These are phyloP conservation scores for Temnopleurus reevesii DNA, from an alignment of 53 echinoderm and acorn worm genomes.

Conservation along the genomic window DNA sequence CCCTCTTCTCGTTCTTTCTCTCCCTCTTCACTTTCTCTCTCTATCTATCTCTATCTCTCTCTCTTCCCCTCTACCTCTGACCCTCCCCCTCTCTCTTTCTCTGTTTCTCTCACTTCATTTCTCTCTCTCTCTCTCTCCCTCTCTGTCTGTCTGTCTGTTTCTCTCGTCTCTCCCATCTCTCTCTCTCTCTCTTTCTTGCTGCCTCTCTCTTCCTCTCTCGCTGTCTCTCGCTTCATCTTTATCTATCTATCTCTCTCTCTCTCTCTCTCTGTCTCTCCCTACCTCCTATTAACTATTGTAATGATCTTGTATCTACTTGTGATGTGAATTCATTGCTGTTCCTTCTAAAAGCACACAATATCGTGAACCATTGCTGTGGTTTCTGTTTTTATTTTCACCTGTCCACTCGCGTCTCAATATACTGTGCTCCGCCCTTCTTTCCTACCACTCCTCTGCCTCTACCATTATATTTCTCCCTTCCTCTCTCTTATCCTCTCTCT, in stretches of 20 bases:
- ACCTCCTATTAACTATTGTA: neutral
- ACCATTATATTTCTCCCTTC: neutral
- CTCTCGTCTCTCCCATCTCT: neutral
- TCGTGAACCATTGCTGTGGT: no score
- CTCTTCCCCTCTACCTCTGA: no score
- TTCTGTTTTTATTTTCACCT: neutral
- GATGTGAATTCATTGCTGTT: neutral
- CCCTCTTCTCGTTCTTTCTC: neutral
- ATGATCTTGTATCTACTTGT: neutral
- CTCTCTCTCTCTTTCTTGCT: neutral
- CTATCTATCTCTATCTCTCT: no score
- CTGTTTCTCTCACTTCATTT: neutral
- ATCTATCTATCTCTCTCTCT: no score
- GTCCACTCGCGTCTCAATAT: no score
- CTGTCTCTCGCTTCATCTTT: no score
- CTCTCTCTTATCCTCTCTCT: neutral
- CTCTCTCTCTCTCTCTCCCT: neutral
- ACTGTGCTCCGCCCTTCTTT: no score
- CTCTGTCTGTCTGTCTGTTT: neutral
- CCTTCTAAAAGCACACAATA: no score
- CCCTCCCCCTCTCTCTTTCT: no score
- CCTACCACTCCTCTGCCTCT: no score
- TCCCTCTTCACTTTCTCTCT: neutral
- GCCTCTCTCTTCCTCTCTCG: no score
- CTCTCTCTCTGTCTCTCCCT: no score